These are phyloP conservation scores for Ridgeia piscesae DNA, from an alignment of 1,140 invertebrate genomes.

Conservation along the genomic window DNA sequence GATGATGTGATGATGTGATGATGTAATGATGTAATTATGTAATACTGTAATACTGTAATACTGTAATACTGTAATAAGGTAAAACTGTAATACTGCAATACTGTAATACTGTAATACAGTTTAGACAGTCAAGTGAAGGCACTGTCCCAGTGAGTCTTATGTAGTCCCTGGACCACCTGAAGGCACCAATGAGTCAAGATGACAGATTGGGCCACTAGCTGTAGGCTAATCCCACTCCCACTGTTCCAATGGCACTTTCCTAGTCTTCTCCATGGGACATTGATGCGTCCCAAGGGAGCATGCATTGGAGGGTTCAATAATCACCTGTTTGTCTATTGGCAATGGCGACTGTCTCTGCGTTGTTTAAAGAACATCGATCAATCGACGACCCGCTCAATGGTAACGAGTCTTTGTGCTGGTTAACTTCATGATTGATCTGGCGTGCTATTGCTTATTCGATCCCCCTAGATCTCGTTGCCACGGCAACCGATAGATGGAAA, in stretches of 20 bases:
- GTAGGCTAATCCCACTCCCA: neutral
- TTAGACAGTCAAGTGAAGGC: neutral
- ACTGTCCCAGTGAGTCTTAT: neutral
- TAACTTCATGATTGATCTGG: neutral
- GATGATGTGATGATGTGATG: no score
- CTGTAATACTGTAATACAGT: no score
- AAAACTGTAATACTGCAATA: no score
- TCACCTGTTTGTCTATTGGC: neutral
- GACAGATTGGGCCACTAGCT: neutral
- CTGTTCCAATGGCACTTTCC: neutral
- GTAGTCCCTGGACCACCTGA: neutral
- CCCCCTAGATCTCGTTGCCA: neutral
- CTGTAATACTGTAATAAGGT: no score
- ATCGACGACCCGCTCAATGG: neutral
- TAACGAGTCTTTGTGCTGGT: neutral
- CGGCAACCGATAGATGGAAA: neutral
- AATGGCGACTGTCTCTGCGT: neutral
- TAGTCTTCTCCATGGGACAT: neutral
- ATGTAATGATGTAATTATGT: no score
- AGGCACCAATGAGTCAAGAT: neutral
- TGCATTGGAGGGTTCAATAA: neutral
- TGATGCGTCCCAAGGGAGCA: neutral
- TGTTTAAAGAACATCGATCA: neutral
- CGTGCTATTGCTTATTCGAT: neutral
- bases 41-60: no score